Base-by-base conservation (phyloP, 1,140 invertebrate species). In the Dendrolimus punctatus region DNA sequence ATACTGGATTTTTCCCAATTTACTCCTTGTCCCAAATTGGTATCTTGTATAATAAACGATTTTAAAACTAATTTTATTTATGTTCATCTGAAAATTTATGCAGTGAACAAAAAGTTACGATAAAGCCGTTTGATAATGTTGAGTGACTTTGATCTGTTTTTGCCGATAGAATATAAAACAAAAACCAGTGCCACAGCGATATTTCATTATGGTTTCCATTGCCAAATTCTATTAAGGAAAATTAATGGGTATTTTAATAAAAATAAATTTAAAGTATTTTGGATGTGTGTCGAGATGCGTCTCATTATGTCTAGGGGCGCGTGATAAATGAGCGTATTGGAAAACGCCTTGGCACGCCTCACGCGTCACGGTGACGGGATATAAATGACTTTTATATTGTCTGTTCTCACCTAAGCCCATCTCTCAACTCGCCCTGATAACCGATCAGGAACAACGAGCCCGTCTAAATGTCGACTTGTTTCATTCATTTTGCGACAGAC, bases 381-480 rank as follows among this genome's bases (percentile, higher is more conserved):
- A 82, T 80, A 80, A 80, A 78, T 80, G 71, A 74, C 68, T 74
- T 79, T 84, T 80, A 82, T 80, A 81, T 80, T 76, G 73, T 85
- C 78, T 81, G 76, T 78, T 78, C 72, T 62, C 76, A 79, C 77
- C 74, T 80, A 76, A 80, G 68, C 68, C 71, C 68, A 75, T 76
- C 75, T 70, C 60, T 67, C 70, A 64, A 60, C 61, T 61, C 64
- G 55, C 46, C 58, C 58, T 64, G 69, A 80, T 84, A 81, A 75
- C 71, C 68, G 71, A 76, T 74, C 71, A 69, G 73, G 67, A 76
- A 71, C 70, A 68, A 49, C 57, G 51, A 58, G 41, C 60, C 52
- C 54, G 61, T 70, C 67, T 64, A 62, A 77, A 73, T 57, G 68
- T 71, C 65, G 57, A 66, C 65, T 73, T 66, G 68, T 80, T 78